Percentiles rank a stretch among this genome's conserved stretches.
phyloP scores from a whole-genome alignment of 2,113 vertebrate species.

The Setophaga coronata region DNA sequence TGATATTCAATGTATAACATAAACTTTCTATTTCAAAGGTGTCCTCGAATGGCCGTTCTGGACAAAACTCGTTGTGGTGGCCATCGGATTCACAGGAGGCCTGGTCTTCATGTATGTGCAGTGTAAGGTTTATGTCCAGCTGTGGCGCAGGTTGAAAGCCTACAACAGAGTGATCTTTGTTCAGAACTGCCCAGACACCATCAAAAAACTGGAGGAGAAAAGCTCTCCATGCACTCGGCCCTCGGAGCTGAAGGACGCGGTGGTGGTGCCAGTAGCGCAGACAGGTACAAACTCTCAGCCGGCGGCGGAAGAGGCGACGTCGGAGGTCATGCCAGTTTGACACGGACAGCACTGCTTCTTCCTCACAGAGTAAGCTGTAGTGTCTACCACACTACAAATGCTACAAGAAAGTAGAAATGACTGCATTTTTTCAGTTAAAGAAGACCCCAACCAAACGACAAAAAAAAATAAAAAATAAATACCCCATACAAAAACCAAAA shows the following conservation, averaged over 20 bases:
- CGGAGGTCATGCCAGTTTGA: conserved; percentile 85
- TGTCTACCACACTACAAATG: conserved; percentile 15
- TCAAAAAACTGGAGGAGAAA: conserved; percentile 80
- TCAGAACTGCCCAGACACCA: conserved; percentile 94
- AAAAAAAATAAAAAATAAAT: background rate
- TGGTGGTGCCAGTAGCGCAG: conserved; percentile 75
- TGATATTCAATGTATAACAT: background rate
- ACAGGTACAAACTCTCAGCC: conserved; percentile 74
- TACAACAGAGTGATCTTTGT: conserved; percentile 98
- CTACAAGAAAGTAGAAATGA: conserved; percentile 36
- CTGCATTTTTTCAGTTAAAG: conserved; percentile 10
- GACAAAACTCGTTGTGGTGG: conserved; percentile 95
- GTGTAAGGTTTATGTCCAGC: conserved; percentile 93
- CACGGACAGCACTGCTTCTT: background rate
- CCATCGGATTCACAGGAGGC: conserved; percentile 88
- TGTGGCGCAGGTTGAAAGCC: conserved; percentile 95
- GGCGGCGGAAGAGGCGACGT: conserved; percentile 66
- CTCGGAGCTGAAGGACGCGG: conserved; percentile 75
- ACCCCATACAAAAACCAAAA: background rate
- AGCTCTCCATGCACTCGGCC: conserved; percentile 39
- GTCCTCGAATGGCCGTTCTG: conserved; percentile 97
- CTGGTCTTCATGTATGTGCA: conserved; percentile 98
- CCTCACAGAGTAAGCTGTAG: background rate
- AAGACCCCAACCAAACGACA: background rate
- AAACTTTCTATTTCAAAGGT: conserved; percentile 71